Percentiles rank a stretch among this genome's conserved stretches.
Conservation (phyloP, 2,888 invertebrate genomes). For the Helleia helle region DNA sequence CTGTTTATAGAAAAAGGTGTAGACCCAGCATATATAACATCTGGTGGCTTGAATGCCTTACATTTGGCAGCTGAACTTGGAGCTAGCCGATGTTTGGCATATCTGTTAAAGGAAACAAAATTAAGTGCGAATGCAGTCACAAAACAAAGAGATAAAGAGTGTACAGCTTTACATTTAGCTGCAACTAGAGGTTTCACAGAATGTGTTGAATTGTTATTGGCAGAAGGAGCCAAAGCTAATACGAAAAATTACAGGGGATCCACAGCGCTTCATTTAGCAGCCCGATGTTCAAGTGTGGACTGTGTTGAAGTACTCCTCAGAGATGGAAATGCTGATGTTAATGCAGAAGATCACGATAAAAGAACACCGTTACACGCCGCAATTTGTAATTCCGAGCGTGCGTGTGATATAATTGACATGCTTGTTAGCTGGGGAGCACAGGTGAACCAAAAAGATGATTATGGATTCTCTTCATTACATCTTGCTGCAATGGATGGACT, state of each 20-base stretch:
- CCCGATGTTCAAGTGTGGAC: constrained; percentile 84
- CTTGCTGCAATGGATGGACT: constrained; percentile 89
- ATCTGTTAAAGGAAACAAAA: constrained; percentile 82
- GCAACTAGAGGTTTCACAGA: constrained; percentile 90
- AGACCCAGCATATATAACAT: constrained; percentile 82
- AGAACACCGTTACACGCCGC: constrained; percentile 88
- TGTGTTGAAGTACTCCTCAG: constrained; percentile 84
- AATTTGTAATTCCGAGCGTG: constrained; percentile 82
- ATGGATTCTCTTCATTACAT: constrained; percentile 89
- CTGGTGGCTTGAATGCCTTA: constrained; percentile 83
- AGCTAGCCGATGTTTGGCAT: constrained; percentile 80
- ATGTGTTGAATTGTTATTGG: constrained; percentile 83
- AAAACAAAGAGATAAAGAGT: constrained; percentile 81
- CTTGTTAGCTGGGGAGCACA: constrained; percentile 86
- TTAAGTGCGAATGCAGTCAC: constrained; percentile 81
- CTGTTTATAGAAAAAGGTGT: constrained; percentile 84
- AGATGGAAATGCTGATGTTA: constrained; percentile 84
- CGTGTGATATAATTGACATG: constrained; percentile 85
- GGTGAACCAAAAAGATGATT: constrained; percentile 87
- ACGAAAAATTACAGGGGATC: constrained; percentile 85
- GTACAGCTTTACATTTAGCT: constrained; percentile 87
- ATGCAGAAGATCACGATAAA: constrained; percentile 85
- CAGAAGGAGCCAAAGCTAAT: constrained; percentile 84
- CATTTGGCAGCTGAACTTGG: constrained; percentile 88
- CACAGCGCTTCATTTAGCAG: constrained; percentile 90